Evolutionary conservation across 2,888 invertebrate genomes (phyloP).

Genomic region (Magallana nippona): DNA sequence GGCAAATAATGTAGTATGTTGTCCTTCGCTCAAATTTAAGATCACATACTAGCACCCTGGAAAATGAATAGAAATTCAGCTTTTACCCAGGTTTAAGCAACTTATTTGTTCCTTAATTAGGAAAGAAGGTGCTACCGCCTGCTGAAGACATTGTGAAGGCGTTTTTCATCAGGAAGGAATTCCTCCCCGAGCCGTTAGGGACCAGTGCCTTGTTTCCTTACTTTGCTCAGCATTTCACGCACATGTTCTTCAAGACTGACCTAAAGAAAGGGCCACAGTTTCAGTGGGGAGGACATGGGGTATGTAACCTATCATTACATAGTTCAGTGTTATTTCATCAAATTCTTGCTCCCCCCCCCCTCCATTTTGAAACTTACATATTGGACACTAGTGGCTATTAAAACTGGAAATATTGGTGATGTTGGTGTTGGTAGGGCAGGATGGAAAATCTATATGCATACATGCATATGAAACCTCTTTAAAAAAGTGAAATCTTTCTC

Average conservation of each 20-base stretch:
- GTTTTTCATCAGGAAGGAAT: slow-evolving; percentile 76
- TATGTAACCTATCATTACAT: slow-evolving; percentile 57
- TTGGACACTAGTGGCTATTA: too few species aligned
- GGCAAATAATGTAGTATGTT: too few species aligned
- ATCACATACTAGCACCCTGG: too few species aligned
- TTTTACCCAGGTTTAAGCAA: not conserved
- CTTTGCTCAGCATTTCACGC: slow-evolving; percentile 81
- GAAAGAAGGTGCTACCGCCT: slow-evolving; percentile 68
- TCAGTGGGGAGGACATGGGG: slow-evolving; percentile 79
- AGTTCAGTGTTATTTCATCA: too few species aligned
- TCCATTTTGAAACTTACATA: too few species aligned
- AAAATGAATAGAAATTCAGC: not conserved
- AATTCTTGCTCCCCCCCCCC: too few species aligned
- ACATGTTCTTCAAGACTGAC: slow-evolving; percentile 81
- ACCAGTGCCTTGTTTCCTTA: slow-evolving; percentile 79
- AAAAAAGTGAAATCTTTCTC: too few species aligned
- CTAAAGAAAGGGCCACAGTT: slow-evolving; percentile 75
- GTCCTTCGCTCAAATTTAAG: too few species aligned
- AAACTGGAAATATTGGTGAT: too few species aligned
- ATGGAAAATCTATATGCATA: too few species aligned
- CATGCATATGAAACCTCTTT: too few species aligned
- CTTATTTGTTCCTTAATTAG: slow-evolving; percentile 52
- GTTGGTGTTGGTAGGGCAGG: too few species aligned
- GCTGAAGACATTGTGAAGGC: slow-evolving; percentile 73
- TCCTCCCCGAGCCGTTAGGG: slow-evolving; percentile 79